phyloP scores from a whole-genome alignment of 2,888 invertebrate genomes.

The Epinotia demarniana region DNA sequence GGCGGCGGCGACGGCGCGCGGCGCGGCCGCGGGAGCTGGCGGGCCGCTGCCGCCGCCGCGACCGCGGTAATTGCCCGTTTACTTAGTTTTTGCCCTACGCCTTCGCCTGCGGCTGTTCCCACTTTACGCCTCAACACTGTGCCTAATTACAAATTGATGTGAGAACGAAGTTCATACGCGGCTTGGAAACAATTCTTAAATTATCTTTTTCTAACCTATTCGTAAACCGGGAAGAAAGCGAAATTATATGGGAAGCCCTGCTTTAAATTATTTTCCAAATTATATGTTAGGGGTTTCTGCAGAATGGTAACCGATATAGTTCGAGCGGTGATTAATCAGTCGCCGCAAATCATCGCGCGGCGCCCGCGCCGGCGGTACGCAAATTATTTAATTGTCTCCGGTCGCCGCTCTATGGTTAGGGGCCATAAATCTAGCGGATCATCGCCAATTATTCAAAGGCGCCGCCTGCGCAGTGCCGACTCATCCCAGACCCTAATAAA shows the following conservation, averaged over 20 bases:
- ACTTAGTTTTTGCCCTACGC: constrained; percentile 48
- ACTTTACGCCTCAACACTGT: constrained; percentile 51
- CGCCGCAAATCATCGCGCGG: constrained; percentile 38
- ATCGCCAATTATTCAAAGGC: constrained; percentile 80
- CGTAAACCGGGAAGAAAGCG: constrained; percentile 32
- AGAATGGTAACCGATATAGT: constrained; percentile 37
- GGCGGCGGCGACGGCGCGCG: constrained; percentile 23
- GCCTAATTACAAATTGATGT: constrained; percentile 53
- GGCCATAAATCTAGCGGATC: constrained; percentile 78
- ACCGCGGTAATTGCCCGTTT: constrained; percentile 44
- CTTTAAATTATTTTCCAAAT: constrained; percentile 39
- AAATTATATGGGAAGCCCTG: constrained; percentile 37
- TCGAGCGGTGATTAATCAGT: constrained; percentile 39
- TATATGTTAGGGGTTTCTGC: constrained; percentile 27
- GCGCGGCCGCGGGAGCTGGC: constrained; percentile 28
- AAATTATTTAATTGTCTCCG: constrained; percentile 79
- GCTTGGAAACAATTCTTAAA: constrained; percentile 28
- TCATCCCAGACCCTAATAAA: constrained; percentile 23
- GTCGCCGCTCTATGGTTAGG: constrained; percentile 73
- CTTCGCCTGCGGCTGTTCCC: constrained; percentile 51
- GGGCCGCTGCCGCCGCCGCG: not conserved
- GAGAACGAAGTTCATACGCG: constrained; percentile 39
- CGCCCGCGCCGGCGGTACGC: constrained; percentile 65
- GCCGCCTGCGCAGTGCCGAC: constrained; percentile 58
- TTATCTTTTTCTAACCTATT: constrained; percentile 33